Evolutionary conservation across 2,797 vertebrate genomes (phyloP).

Genomic region (Denticeps clupeoides): DNA sequence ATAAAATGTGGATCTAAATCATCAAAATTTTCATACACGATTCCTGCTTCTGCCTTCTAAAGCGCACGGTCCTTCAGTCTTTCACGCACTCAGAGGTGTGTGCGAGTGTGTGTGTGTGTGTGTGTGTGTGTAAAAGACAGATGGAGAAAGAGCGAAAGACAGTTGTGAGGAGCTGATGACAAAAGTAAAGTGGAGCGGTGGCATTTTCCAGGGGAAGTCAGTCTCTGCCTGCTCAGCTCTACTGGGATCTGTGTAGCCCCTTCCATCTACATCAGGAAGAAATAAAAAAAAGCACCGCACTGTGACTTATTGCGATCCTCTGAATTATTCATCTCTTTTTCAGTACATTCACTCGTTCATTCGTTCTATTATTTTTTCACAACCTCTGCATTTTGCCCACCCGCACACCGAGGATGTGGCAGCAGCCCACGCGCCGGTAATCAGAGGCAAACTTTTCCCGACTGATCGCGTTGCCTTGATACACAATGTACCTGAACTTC

Average conservation of each 20-base stretch:
- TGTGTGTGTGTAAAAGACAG: not conserved
- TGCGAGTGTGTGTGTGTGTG: constrained; percentile 22
- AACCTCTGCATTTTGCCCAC: constrained; percentile 64
- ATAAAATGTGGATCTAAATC: too few relatives aligned
- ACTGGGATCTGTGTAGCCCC: constrained; percentile 80
- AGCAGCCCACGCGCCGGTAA: constrained; percentile 53
- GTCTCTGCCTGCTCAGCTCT: constrained; percentile 94
- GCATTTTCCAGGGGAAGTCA: constrained; percentile 80
- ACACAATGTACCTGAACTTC: constrained; percentile 68
- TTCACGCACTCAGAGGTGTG: too few relatives aligned
- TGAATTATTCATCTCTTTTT: constrained; percentile 94
- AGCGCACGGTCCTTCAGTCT: too few relatives aligned
- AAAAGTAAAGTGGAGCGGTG: constrained; percentile 50
- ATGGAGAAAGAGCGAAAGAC: constrained; percentile 32
- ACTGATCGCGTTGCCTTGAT: constrained; percentile 68
- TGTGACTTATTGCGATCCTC: constrained; percentile 75
- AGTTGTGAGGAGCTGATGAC: constrained; percentile 76
- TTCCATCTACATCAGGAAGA: constrained; percentile 71
- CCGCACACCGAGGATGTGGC: not conserved
- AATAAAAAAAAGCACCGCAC: constrained; percentile 66
- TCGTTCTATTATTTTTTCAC: constrained; percentile 32
- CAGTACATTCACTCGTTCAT: constrained; percentile 12
- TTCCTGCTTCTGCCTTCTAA: too few relatives aligned
- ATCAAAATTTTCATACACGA: too few relatives aligned
- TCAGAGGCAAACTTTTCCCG: constrained; percentile 66